phyloP scores from a whole-genome alignment of 64 coral and sea anemone species.

The Trachythela sp. region DNA sequence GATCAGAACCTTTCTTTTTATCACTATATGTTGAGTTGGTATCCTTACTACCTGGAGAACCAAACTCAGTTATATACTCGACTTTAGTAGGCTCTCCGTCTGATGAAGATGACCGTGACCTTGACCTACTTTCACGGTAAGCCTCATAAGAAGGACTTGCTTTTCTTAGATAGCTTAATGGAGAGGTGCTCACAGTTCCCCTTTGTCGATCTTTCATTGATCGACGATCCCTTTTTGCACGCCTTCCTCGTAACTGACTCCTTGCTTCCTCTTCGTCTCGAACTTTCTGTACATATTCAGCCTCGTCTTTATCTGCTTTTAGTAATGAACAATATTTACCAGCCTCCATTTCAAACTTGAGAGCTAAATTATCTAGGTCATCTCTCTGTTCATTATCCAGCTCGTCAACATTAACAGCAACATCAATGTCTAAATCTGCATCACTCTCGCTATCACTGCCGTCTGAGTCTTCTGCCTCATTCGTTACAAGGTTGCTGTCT shows the following conservation, averaged over 20 bases:
- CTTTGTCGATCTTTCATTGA: neutral
- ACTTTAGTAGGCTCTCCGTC: neutral
- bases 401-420: conserved; percentile 2
- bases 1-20: neutral
- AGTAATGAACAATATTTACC: neutral
- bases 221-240: neutral
- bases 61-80: conserved; percentile 16
- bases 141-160: neutral
- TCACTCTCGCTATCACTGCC: conserved; percentile 63
- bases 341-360: neutral
- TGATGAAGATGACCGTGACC: neutral
- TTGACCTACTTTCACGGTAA: conserved; percentile 7
- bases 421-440: conserved; percentile 42
- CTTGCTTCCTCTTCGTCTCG: conserved; percentile 9
- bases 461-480: conserved; percentile 28
- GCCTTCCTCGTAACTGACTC: neutral
- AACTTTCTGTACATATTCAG: neutral
- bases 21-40: neutral
- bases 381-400: neutral
- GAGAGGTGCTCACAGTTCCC: neutral
- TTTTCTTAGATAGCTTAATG: conserved; percentile 6
- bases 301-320: conserved; percentile 13
- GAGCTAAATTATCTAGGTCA: neutral
- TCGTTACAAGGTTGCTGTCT: conserved; percentile 29
- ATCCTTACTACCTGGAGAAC: neutral